Base-by-base conservation (phyloP, 2,113 vertebrate genomes). In the Oenanthe oenanthe region DNA sequence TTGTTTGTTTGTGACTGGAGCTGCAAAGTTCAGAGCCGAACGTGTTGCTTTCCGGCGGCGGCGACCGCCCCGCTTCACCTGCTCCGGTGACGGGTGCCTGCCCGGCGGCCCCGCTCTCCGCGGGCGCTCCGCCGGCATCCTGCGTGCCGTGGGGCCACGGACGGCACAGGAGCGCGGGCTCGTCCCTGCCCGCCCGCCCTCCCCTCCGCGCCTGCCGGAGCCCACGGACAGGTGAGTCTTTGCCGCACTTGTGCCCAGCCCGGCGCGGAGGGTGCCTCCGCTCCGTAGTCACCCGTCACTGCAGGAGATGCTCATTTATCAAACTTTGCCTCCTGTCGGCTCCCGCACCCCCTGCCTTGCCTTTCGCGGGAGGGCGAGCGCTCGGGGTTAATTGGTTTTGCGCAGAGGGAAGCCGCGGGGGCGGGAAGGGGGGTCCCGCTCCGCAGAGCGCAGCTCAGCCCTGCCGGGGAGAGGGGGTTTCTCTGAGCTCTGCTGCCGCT, bases 1-100 rank as follows among this genome's bases (percentile, higher is more conserved):
- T 93, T 91, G 75, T 96, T 96, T 77, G 96, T 97, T 71, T 96
- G 96, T 91, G 97, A 94, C 97, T 17, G 93, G 93, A 93, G 92
- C 97, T 63, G 97, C 68, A 95, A 98, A 98, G 98, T 98, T 98
- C 94, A 85, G 94, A 95, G 76, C 94, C 90, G 88, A 94, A 97
- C 97, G 97, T 97, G 97, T 97, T 97, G 97, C 97, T 96, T 92
- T 68, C 90, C 18, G 72, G 7, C n/a, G 88, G 85, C 34, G 61
- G 84, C 88, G 29, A 73, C 90, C 21, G 62, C 94, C 72, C 85
- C 94, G 65, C 95, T 96, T 92, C 95, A 92, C 79, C 10, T 73
- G 93, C 89, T 75, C 79, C 51, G 29, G 80, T 42, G 50, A 36
- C 34, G 24, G 57, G 60, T 18, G 36, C 40, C 57, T 5, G 71